phyloP scores from a whole-genome alignment of 1,140 invertebrate species.

The Pomacea maculata region DNA sequence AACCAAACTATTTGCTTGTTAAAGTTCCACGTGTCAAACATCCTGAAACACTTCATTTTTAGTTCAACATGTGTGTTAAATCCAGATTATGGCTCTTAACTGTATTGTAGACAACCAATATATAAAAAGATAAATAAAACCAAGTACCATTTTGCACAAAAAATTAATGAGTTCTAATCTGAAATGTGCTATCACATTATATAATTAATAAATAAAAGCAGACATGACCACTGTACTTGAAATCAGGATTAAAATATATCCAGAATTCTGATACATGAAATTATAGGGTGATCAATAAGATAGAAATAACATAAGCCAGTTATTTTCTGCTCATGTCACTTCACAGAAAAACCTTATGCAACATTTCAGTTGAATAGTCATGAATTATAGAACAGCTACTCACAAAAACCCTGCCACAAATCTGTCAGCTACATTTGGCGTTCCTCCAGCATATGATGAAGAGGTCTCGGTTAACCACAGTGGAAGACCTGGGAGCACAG shows the following conservation, averaged over 20 bases:
- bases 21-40: neutral
- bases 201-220: too few species aligned
- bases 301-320: neutral
- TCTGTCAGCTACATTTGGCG: slow-evolving; percentile 74
- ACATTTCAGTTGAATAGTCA: neutral
- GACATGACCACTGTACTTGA: too few species aligned
- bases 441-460: slow-evolving; percentile 79
- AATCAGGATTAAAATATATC: neutral
- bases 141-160: too few species aligned
- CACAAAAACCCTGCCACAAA: slow-evolving; percentile 75
- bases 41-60: too few species aligned
- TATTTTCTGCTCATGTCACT: neutral
- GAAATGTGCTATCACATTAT: too few species aligned
- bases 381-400: slow-evolving; percentile 19
- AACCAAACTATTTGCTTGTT: neutral
- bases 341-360: neutral
- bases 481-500: neutral
- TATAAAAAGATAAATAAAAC: too few species aligned
- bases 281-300: neutral
- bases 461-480: slow-evolving; percentile 81
- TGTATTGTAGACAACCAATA: too few species aligned
- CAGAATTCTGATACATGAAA: neutral
- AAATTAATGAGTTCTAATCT: too few species aligned
- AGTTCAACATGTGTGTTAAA: too few species aligned
- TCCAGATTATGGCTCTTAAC: too few species aligned